A percentile compares a stretch with the other conserved stretches of the same genome.
Evolutionary conservation across 37 sponge, comb jelly and placozoan genomes (phyloP).

Genomic region (Lycopodina hypogea): DNA sequence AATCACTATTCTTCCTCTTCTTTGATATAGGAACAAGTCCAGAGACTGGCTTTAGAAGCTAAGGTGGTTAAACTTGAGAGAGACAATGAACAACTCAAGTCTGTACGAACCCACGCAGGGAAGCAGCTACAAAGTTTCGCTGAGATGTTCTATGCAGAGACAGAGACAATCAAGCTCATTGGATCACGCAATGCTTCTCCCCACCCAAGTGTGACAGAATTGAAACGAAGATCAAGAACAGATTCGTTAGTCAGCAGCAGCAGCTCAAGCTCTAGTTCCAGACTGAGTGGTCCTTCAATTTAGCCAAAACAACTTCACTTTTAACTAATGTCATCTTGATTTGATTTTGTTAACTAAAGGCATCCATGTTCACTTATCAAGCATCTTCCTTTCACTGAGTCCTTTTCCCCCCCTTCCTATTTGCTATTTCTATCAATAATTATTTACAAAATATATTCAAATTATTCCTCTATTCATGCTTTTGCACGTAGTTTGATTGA

Average conservation of each 20-base stretch:
- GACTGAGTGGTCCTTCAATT: slow-evolving; percentile 16
- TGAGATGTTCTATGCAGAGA: slow-evolving; percentile 44
- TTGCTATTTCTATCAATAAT: no score
- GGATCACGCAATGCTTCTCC: slow-evolving; percentile 16
- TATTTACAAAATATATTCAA: no score
- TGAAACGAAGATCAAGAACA: slow-evolving; percentile 21
- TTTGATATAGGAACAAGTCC: slow-evolving; percentile 39
- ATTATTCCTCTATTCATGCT: no score
- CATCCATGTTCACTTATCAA: no score
- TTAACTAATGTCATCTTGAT: no score
- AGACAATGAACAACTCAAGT: slow-evolving; percentile 48
- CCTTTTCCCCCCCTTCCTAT: no score
- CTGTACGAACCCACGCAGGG: slow-evolving; percentile 21
- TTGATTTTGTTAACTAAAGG: no score
- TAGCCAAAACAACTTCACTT: background rate
- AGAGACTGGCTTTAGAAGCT: slow-evolving; percentile 55
- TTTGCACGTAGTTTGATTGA: no score
- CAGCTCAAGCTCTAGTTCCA: slow-evolving; percentile 1
- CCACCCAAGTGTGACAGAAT: slow-evolving; percentile 29
- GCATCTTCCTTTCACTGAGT: no score
- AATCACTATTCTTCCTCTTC: background rate
- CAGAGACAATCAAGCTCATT: slow-evolving; percentile 19
- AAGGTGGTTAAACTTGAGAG: slow-evolving; percentile 52
- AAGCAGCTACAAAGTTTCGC: slow-evolving; percentile 62
- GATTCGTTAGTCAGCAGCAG: slow-evolving; percentile 15